phyloP scores from a whole-genome alignment of 2,797 vertebrate genomes.

The Chiroxiphia lanceolata region DNA sequence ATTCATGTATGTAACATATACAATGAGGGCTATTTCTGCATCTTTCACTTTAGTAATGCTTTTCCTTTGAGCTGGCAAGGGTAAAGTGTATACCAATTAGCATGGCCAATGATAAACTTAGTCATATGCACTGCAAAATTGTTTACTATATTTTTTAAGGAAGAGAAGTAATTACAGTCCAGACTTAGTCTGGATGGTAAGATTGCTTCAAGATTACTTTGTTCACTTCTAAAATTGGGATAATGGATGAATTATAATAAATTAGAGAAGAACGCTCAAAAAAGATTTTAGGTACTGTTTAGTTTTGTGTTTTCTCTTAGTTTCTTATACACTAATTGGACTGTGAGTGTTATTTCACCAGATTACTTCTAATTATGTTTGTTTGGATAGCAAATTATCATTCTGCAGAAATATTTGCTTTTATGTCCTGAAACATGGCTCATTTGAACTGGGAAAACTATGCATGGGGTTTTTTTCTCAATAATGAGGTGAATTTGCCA shows the following conservation, averaged over 20 bases:
- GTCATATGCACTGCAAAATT: neutral
- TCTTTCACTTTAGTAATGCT: neutral
- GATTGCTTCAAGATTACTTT: neutral
- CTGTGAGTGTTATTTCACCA: conserved; percentile 3
- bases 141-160: neutral
- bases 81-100: neutral
- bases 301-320: neutral
- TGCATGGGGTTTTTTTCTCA: neutral
- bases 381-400: conserved; percentile 43
- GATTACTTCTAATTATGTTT: conserved; percentile 34
- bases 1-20: neutral
- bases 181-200: neutral
- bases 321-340: neutral
- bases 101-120: neutral
- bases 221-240: neutral
- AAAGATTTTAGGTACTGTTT: neutral
- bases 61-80: neutral
- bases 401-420: conserved; percentile 46
- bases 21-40: neutral
- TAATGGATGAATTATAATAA: neutral
- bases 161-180: neutral
- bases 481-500: neutral
- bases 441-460: conserved; percentile 13
- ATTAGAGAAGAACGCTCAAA: neutral
- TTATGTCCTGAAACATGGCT: conserved; percentile 19